Conservation (phyloP, 2,797 vertebrate genomes). For the Lerista edwardsae region DNA sequence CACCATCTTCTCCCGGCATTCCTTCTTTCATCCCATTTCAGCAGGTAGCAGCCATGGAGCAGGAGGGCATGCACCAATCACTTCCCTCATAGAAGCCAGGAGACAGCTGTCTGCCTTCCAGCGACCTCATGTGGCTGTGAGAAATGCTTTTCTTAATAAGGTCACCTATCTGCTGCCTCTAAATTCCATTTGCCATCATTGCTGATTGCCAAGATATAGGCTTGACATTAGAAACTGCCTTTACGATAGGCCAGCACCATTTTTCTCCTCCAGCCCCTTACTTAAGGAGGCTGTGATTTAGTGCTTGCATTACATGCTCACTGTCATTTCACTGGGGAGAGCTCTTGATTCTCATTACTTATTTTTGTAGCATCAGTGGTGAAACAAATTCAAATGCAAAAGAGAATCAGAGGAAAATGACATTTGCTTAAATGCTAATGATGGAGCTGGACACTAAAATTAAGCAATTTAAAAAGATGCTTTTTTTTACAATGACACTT, state of each 20-base stretch:
- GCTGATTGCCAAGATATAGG: conserved; percentile 8
- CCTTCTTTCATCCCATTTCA: neutral
- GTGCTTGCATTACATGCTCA: conserved; percentile 8
- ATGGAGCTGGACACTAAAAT: conserved; percentile 18
- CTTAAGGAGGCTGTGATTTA: neutral
- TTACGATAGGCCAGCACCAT: neutral
- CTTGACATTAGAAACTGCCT: neutral
- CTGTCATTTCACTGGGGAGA: conserved; percentile 25
- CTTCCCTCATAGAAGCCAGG: conserved; percentile 24
- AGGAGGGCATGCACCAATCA: conserved; percentile 11
- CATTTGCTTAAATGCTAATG: neutral
- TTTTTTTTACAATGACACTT: conserved; percentile 2
- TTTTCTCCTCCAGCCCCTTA: conserved; percentile 1
- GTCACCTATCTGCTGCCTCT: neutral
- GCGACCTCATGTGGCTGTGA: conserved; percentile 35
- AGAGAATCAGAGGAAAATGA: neutral
- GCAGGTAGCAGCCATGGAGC: neutral
- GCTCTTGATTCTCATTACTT: conserved; percentile 5
- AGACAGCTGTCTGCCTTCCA: conserved; percentile 35
- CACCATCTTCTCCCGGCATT: neutral
- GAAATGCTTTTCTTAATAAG: conserved; percentile 30
- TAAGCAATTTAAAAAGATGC: neutral
- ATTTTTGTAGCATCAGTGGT: neutral
- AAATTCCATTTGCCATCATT: conserved; percentile 47
- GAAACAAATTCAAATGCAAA: conserved; percentile 2